These are phyloP conservation scores for Pyrrhia umbra DNA, from an alignment of 2,888 invertebrate genomes.

Conservation along the genomic window DNA sequence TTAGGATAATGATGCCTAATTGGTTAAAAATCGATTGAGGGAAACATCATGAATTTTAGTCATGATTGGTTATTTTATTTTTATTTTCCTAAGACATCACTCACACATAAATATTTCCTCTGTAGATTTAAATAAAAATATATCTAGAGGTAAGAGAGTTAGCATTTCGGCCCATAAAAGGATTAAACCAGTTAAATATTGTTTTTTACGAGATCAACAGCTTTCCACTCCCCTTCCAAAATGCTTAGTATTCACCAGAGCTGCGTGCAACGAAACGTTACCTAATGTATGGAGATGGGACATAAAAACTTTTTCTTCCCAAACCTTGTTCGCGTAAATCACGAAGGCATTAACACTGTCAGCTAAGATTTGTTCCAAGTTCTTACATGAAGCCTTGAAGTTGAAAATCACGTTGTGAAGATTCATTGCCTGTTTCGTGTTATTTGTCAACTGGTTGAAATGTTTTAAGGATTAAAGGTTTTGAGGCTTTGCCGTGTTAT, in stretches of 20 bases:
- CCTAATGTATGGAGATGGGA: constrained; percentile 46
- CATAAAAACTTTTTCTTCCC: constrained; percentile 38
- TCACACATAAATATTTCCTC: too few species aligned
- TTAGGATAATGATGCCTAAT: too few species aligned
- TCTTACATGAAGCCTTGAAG: constrained; percentile 14
- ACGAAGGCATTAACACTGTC: constrained; percentile 48
- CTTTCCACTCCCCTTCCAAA: constrained; percentile 1
- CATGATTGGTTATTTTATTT: too few species aligned
- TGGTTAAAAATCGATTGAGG: too few species aligned
- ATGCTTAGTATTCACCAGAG: constrained; percentile 50
- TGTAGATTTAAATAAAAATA: too few species aligned
- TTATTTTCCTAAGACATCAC: too few species aligned
- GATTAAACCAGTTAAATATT: not conserved
- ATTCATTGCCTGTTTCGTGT: constrained; percentile 34
- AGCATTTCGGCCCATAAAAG: not conserved
- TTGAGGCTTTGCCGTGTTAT: constrained; percentile 6
- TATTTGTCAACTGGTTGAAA: constrained; percentile 18
- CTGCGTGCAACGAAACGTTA: constrained; percentile 39
- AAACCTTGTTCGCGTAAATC: constrained; percentile 47
- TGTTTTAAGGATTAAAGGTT: constrained; percentile 9
- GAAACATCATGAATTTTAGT: too few species aligned
- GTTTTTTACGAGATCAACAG: not conserved
- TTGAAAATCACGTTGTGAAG: constrained; percentile 38
- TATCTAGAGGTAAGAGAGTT: too few species aligned
- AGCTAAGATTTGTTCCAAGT: constrained; percentile 32